Conservation (phyloP, 2,888 invertebrate genomes). For the Sarcophaga caerulescens region DNA sequence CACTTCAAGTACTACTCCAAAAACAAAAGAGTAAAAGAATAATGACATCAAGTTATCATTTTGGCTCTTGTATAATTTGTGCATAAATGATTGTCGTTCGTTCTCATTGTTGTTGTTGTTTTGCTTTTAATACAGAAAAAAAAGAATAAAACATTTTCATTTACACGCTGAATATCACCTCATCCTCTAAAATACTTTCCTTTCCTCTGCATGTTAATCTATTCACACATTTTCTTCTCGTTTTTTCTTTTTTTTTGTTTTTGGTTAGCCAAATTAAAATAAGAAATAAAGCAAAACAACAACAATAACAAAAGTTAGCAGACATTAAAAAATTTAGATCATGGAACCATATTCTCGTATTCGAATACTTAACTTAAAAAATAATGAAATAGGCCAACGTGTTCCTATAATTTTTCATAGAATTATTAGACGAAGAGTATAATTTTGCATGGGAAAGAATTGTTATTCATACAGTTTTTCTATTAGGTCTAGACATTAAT, state of each 20-base stretch:
- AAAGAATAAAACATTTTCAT: slow-evolving; percentile 10
- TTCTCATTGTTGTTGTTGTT: slow-evolving; percentile 1
- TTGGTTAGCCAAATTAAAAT: slow-evolving; percentile 43
- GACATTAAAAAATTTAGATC: slow-evolving; percentile 51
- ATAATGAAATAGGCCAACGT: slow-evolving; percentile 16
- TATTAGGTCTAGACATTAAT: too few relatives aligned
- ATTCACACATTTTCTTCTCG: background rate
- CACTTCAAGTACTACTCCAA: background rate
- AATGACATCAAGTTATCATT: slow-evolving; percentile 59
- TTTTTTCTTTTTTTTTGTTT: background rate
- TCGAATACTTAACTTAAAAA: background rate
- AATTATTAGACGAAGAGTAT: too few relatives aligned
- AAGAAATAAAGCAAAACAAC: background rate
- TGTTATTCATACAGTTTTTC: too few relatives aligned
- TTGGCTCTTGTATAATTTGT: slow-evolving; percentile 61
- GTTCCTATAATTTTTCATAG: background rate
- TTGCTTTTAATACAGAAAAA: slow-evolving; percentile 26
- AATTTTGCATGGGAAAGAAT: too few relatives aligned
- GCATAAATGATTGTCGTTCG: slow-evolving; percentile 48
- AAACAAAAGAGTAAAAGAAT: slow-evolving; percentile 4
- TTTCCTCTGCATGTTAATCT: background rate
- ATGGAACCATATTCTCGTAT: slow-evolving; percentile 17
- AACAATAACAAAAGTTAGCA: slow-evolving; percentile 26
- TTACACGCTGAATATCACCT: background rate
- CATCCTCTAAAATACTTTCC: background rate